phyloP scores from a whole-genome alignment of 2,797 vertebrate species.

The Sebastes jordani region DNA sequence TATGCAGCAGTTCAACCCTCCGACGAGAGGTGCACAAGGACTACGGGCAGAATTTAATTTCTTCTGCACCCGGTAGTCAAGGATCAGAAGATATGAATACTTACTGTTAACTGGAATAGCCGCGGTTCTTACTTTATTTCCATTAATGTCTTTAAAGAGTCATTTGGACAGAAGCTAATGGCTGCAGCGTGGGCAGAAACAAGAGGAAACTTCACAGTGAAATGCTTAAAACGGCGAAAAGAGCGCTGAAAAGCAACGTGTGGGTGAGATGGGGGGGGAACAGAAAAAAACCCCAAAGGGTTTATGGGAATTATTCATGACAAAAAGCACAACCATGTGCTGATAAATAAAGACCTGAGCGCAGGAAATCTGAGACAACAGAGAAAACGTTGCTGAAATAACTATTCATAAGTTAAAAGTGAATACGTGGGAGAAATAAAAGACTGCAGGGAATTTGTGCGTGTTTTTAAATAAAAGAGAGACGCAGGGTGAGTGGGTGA shows the following conservation, averaged over 20 bases:
- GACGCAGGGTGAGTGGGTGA: neutral
- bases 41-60: constrained; percentile 19
- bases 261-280: constrained; percentile 6
- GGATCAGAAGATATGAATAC: neutral
- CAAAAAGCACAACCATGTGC: neutral
- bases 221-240: constrained; percentile 5
- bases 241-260: neutral
- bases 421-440: constrained; percentile 3
- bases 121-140: neutral
- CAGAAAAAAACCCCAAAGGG: neutral
- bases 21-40: neutral
- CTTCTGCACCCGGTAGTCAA: neutral
- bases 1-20: neutral
- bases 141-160: constrained; percentile 11
- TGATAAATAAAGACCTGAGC: neutral
- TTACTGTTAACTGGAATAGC: neutral
- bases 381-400: neutral
- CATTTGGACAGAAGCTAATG: constrained; percentile 7
- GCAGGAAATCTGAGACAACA: neutral
- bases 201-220: neutral
- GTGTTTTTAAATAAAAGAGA: neutral
- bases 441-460: constrained; percentile 17
- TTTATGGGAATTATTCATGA: constrained; percentile 30
- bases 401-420: constrained; percentile 20
- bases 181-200: constrained; percentile 33